A percentile compares a stretch with the other conserved stretches of the same genome.
These are phyloP conservation scores for Malurus leucopterus DNA, from an alignment of 2,797 vertebrate genomes.

Conservation along the genomic window DNA sequence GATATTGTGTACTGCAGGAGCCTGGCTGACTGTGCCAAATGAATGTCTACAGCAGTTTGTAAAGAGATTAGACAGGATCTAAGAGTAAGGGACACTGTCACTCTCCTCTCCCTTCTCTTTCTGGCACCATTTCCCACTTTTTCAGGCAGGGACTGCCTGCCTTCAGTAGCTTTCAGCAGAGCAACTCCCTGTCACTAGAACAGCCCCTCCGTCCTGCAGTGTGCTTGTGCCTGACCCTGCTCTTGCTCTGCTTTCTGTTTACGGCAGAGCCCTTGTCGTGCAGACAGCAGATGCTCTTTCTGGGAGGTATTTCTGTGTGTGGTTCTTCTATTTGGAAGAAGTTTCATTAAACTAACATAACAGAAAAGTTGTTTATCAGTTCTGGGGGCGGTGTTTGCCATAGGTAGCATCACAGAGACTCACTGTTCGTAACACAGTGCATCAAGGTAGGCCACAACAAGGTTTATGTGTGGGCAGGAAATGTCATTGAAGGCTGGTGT, in stretches of 20 bases:
- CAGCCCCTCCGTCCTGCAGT: background rate
- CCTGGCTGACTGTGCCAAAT: background rate
- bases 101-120: background rate
- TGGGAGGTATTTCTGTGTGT: slow-evolving; percentile 21
- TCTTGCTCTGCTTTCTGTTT: background rate
- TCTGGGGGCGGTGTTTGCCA: background rate
- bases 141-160: background rate
- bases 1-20: background rate
- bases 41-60: background rate
- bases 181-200: background rate
- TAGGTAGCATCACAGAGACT: background rate
- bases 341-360: background rate
- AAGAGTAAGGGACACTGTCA: background rate
- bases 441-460: background rate
- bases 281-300: slow-evolving; percentile 1
- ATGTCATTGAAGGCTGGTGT: background rate
- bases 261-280: background rate
- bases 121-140: background rate
- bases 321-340: slow-evolving; percentile 24
- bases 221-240: background rate
- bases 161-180: background rate
- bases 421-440: background rate
- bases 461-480: background rate
- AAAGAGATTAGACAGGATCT: background rate
- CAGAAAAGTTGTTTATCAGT: background rate